Conservation (phyloP, 2,113 vertebrate genomes). For the Lepisosteus oculatus region DNA sequence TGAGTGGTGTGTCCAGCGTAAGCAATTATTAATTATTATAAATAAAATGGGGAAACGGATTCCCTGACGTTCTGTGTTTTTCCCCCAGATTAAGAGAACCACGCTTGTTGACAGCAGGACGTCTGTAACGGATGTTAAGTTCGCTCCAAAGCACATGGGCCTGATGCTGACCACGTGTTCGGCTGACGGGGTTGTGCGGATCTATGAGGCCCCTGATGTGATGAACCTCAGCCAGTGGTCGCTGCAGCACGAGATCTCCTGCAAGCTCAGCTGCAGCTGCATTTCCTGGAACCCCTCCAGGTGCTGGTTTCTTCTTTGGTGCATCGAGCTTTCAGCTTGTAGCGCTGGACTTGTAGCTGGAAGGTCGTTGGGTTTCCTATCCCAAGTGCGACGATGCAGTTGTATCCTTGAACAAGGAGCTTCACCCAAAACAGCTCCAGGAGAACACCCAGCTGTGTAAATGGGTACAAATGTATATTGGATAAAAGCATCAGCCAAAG, state of each 20-base stretch:
- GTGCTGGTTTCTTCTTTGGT: constrained; percentile 47
- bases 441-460: no score
- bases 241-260: constrained; percentile 94
- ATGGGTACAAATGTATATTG: no score
- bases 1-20: no score
- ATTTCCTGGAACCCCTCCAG: constrained; percentile 98
- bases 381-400: no score
- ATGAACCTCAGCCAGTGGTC: constrained; percentile 99
- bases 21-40: no score
- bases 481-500: no score
- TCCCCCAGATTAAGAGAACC: constrained; percentile 89
- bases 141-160: constrained; percentile 97
- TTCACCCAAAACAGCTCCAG: no score
- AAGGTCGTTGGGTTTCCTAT: no score
- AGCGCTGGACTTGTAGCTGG: no score
- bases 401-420: no score
- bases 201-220: constrained; percentile 95
- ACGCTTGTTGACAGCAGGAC: constrained; percentile 96
- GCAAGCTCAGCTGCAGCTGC: constrained; percentile 95
- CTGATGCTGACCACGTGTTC: constrained; percentile 96
- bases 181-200: constrained; percentile 90
- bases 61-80: neutral
- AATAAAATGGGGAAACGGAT: no score
- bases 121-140: constrained; percentile 96
- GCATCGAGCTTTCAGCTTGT: no score